Base-by-base conservation (phyloP, 1,140 invertebrate species). In the Lepidurus arcticus region DNA sequence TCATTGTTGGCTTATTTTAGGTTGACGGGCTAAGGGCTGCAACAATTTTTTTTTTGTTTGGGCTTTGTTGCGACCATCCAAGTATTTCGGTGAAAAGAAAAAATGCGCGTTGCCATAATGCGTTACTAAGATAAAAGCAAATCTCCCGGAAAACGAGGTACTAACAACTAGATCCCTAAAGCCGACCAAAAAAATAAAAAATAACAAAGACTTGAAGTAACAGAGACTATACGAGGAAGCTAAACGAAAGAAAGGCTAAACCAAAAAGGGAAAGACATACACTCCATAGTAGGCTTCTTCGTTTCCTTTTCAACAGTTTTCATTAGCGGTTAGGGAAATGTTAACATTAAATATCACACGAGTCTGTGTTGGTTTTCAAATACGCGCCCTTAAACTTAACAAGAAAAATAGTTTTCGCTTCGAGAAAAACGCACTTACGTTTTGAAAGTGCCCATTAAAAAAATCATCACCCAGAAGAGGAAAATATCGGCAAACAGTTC, bases 281-380 rank as follows among this genome's bases (percentile, higher is more conserved):
- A 65, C 13, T 34, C 34, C 8, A 11, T 65, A 65, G 3, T 47
- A 65, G 16, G 53, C 53, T 65, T 65, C 21, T 13, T 65, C 13
- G 53, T n/a, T 65, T 65, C 53, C 1, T 65, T 65, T 65, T n/a
- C 16, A n/a, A 65, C 7, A 21, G 5, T 13, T 4, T 65, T 7
- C 53, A 65, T 65, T 65, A 65, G 53, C 53, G 53, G 53, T 65
- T 65, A 65, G 53, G 13, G 53, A 65, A 65, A 65, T 21, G 21
- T 65, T 65, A 65, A 65, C 21, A 65, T 65, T 65, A 65, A 16
- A 65, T 65, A 65, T 65, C 53, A 65, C 53, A 65, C 53, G 53
- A 65, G 53, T 21, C 53, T 65, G 53, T 65, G 53, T 65, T 65
- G 53, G 53, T 65, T 65, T 65, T 13, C 53, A 13, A 65, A 65